These are phyloP conservation scores for Gibbula magus DNA, from an alignment of 2,888 invertebrate genomes.

Conservation along the genomic window DNA sequence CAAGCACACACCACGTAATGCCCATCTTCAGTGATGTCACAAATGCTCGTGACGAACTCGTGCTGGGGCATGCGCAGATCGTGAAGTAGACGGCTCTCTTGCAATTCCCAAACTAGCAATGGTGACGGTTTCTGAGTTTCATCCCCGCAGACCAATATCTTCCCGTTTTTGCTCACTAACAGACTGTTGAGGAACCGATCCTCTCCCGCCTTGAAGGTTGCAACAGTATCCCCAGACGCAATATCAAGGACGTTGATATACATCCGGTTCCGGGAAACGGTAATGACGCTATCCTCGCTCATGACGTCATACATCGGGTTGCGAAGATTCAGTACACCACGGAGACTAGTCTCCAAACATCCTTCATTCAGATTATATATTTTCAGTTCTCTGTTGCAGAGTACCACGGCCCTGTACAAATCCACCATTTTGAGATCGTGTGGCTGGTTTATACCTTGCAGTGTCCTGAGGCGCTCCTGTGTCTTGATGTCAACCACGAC, in stretches of 20 bases:
- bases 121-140: constrained; percentile 95
- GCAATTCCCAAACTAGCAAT: constrained; percentile 90
- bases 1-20: constrained; percentile 79
- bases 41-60: constrained; percentile 88
- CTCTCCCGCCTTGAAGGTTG: constrained; percentile 90
- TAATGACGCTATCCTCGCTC: constrained; percentile 86
- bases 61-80: constrained; percentile 92
- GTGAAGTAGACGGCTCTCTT: constrained; percentile 88
- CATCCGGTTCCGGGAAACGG: constrained; percentile 90
- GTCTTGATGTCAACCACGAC: constrained; percentile 87
- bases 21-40: constrained; percentile 91
- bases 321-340: constrained; percentile 91
- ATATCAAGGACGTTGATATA: constrained; percentile 91
- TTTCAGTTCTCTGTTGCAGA: constrained; percentile 87
- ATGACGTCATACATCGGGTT: constrained; percentile 93
- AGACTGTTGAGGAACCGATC: constrained; percentile 91
- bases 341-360: constrained; percentile 82
- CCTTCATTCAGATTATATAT: constrained; percentile 88
- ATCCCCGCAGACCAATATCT: constrained; percentile 91
- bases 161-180: constrained; percentile 90
- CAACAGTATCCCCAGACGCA: constrained; percentile 86
- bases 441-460: constrained; percentile 86
- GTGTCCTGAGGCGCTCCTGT: constrained; percentile 81
- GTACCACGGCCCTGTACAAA: constrained; percentile 82
- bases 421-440: constrained; percentile 87